Evolutionary conservation across 2,888 invertebrate genomes (phyloP).

Genomic region (Drosophila melanosoma): DNA sequence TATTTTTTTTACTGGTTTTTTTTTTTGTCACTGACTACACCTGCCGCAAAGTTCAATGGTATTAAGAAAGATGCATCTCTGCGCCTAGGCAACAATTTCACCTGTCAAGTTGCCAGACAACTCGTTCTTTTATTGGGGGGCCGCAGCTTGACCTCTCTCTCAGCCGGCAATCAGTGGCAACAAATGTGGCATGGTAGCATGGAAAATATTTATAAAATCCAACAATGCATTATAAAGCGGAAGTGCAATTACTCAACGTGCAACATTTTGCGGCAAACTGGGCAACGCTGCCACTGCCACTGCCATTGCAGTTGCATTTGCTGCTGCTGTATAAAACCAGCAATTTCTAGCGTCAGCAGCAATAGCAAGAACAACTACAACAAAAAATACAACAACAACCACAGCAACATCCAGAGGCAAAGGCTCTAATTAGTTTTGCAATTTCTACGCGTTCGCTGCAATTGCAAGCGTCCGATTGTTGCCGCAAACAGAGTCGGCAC

Average conservation of each 20-base stretch:
- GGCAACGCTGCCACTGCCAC: slow-evolving; percentile 34
- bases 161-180: slow-evolving; percentile 28
- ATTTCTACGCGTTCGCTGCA: slow-evolving; percentile 76
- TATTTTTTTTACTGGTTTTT: neutral
- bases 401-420: slow-evolving; percentile 58
- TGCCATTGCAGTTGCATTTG: slow-evolving; percentile 28
- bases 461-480: slow-evolving; percentile 38
- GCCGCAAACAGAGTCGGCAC: slow-evolving; percentile 13
- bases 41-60: slow-evolving; percentile 7
- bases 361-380: slow-evolving; percentile 31
- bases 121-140: slow-evolving; percentile 11
- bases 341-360: slow-evolving; percentile 71
- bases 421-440: slow-evolving; percentile 81
- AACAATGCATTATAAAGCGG: slow-evolving; percentile 80
- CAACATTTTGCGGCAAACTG: slow-evolving; percentile 77
- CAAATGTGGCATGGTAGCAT: slow-evolving; percentile 50
- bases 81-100: slow-evolving; percentile 59
- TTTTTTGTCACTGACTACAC: slow-evolving; percentile 1
- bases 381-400: slow-evolving; percentile 22
- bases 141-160: slow-evolving; percentile 42
- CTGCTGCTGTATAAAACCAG: slow-evolving; percentile 72
- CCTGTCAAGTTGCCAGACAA: slow-evolving; percentile 51
- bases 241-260: slow-evolving; percentile 81
- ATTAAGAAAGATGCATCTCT: slow-evolving; percentile 13
- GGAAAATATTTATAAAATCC: slow-evolving; percentile 80